Percentiles rank a stretch among this genome's conserved stretches.
Evolutionary conservation across 2,113 vertebrate species (phyloP).

Genomic region (Hippoglossus stenolepis): DNA sequence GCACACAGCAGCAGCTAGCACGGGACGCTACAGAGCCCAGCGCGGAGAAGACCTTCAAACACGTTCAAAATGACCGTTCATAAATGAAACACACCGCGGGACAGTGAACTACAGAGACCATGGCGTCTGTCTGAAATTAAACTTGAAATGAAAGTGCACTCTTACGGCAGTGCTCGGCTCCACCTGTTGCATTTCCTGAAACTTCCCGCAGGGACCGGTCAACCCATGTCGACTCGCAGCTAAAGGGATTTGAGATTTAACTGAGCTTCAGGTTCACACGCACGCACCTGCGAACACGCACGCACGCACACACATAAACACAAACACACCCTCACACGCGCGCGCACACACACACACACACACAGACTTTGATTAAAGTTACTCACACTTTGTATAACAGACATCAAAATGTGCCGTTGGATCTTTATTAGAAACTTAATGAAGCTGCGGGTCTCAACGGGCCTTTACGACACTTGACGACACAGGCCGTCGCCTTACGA

Average conservation of each 20-base stretch:
- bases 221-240: conserved; percentile 71
- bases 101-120: background rate
- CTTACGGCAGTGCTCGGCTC: conserved; percentile 31
- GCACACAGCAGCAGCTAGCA: conserved; percentile 48
- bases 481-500: conserved; percentile 29
- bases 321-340: background rate
- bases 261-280: conserved; percentile 18
- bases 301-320: background rate
- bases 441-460: too few species aligned
- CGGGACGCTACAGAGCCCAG: conserved; percentile 53
- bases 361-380: too few species aligned
- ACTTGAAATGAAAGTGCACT: background rate
- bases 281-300: conserved; percentile 2
- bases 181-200: conserved; percentile 83
- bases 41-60: conserved; percentile 35
- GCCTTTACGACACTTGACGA: conserved; percentile 63
- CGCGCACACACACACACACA: background rate
- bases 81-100: background rate
- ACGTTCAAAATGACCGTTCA: conserved; percentile 19
- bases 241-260: conserved; percentile 74
- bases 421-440: too few species aligned
- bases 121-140: background rate
- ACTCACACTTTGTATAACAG: background rate
- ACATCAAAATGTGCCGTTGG: background rate
- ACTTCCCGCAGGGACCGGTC: conserved; percentile 63